Base-by-base conservation (phyloP, 2,888 invertebrate genomes). In the Himalopsyche tibetana region DNA sequence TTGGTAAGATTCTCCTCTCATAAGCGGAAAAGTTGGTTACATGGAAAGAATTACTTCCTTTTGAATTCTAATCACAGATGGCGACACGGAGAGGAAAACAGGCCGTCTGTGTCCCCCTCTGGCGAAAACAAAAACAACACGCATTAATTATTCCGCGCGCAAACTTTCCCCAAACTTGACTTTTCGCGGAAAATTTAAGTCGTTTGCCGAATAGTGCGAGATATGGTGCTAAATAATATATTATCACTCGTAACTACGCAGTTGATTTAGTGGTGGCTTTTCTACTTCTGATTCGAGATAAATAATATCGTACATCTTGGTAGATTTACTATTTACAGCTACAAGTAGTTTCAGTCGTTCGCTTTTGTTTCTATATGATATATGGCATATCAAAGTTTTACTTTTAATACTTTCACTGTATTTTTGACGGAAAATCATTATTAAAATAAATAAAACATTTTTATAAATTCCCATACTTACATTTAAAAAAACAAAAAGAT, bases 51-150 rank as follows among this genome's bases (percentile, higher is more conserved):
- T 74, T 28, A 74, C 38, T 74, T 74, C 63, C 28, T 28, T 63
- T 74, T 74, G 74, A 74, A 74, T 74, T 74, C 74, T 74, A 74
- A 74, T 74, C 74, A 74, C 74, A 74, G 74, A 74, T 74, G 74
- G 74, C 74, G 74, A 38, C 74, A 38, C 36, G 36, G 74, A 36
- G 28, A 28, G 74, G 12, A 74, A 74, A 74, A 74, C 74, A 74
- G 74, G 36, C 74, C 74, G 74, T 74, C 38, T 74, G 19, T 74
- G 74, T 38, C 36, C 74, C 74, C 74, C 36, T 36, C 74, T 74
- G 74, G 74, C 74, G 36, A 74, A 74, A 74, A 74, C 74, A 74
- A 74, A 51, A 51, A 74, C 74, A 74, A 74, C 74, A 74, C 74
- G 74, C 74, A 74, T 74, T 74, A 74, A 74, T 74, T 74, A 74